These are phyloP conservation scores for Larimichthys crocea DNA, from an alignment of 2,113 vertebrate species.

Conservation along the genomic window DNA sequence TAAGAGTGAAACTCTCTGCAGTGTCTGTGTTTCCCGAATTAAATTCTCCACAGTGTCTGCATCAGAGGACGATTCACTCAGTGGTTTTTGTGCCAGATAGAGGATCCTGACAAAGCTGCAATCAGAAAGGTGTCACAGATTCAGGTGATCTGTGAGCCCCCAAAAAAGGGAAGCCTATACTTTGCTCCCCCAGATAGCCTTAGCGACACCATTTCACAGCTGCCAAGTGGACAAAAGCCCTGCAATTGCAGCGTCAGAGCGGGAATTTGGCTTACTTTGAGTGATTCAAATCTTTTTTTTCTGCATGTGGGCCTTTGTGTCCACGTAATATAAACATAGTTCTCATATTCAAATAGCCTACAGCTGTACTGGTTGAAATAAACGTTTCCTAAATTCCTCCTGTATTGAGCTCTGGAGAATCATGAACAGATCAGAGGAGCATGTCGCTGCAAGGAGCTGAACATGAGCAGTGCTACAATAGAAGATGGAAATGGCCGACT, in stretches of 20 bases:
- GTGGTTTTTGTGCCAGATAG: slow-evolving; percentile 52
- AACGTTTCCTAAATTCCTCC: slow-evolving; percentile 28
- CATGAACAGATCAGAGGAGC: slow-evolving; percentile 61
- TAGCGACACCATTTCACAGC: slow-evolving; percentile 27
- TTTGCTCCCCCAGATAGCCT: slow-evolving; percentile 14
- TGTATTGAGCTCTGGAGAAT: slow-evolving; percentile 34
- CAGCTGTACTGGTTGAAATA: slow-evolving; percentile 36
- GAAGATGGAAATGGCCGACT: slow-evolving; percentile 45
- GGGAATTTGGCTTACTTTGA: slow-evolving; percentile 24
- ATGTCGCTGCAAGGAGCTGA: slow-evolving; percentile 20
- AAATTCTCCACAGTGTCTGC: slow-evolving; percentile 74
- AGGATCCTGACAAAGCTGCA: slow-evolving; percentile 58
- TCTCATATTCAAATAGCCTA: slow-evolving; percentile 43
- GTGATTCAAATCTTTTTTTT: not conserved
- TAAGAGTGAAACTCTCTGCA: slow-evolving; percentile 59
- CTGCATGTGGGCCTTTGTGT: slow-evolving; percentile 1
- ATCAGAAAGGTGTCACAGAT: slow-evolving; percentile 60
- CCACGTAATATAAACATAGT: slow-evolving; percentile 44
- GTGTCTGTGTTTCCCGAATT: slow-evolving; percentile 69
- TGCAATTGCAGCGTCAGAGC: not conserved
- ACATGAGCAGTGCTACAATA: slow-evolving; percentile 23
- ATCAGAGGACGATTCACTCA: slow-evolving; percentile 55
- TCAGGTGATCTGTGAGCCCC: slow-evolving; percentile 62
- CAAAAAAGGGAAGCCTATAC: slow-evolving; percentile 10
- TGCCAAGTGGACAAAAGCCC: slow-evolving; percentile 38